phyloP scores from a whole-genome alignment of 2,113 vertebrate genomes.

The Pavo muticus region DNA sequence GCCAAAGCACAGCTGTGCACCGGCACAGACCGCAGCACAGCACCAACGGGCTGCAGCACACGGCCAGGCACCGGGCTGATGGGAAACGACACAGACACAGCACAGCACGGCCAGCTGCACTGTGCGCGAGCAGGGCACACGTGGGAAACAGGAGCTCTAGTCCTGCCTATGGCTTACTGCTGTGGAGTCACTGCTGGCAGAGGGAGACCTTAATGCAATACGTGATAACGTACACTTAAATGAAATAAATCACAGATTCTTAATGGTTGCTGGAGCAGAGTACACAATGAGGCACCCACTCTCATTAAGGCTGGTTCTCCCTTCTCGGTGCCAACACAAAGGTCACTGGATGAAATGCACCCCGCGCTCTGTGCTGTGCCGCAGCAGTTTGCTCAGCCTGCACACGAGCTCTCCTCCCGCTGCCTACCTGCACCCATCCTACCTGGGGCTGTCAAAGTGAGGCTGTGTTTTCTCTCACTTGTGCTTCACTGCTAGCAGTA shows the following conservation, averaged over 20 bases:
- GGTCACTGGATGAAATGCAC: not conserved
- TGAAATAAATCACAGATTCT: slow-evolving; percentile 42
- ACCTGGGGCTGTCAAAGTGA: not conserved
- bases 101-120: too few relatives aligned
- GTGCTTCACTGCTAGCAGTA: not conserved
- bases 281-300: not conserved
- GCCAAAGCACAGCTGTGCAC: too few relatives aligned
- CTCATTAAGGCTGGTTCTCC: not conserved
- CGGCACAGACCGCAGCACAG: too few relatives aligned
- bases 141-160: not conserved
- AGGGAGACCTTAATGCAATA: not conserved
- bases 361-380: not conserved
- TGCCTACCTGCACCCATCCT: not conserved
- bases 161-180: slow-evolving; percentile 55
- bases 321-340: not conserved
- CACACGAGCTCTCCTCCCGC: not conserved
- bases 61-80: too few relatives aligned
- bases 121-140: too few relatives aligned
- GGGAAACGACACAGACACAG: too few relatives aligned
- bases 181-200: not conserved
- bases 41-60: too few relatives aligned
- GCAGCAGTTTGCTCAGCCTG: fast-evolving
- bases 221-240: not conserved
- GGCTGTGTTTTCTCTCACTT: not conserved
- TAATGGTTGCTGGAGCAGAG: not conserved